Percentiles rank a stretch among this genome's conserved stretches.
Conservation (phyloP, 2,113 vertebrate species). For the Zosterops japonicus region DNA sequence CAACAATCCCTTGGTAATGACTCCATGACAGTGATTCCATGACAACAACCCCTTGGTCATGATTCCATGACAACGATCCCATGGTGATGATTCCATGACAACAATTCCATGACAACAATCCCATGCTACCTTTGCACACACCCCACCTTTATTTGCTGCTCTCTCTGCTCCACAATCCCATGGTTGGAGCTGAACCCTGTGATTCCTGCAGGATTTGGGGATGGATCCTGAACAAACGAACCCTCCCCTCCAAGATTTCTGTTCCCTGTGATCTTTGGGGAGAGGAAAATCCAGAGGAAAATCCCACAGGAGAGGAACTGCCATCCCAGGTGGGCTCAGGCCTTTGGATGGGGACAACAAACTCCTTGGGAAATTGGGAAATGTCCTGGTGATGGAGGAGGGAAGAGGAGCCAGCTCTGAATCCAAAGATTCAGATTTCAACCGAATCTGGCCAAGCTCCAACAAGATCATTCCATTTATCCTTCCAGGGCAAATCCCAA, state of each 20-base stretch:
- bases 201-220: background rate
- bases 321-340: background rate
- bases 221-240: fast-evolving
- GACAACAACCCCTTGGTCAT: fast-evolving
- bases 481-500: background rate
- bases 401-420: background rate
- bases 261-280: fast-evolving
- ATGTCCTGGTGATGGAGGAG: background rate
- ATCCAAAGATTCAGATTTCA: background rate
- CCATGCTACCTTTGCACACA: fast-evolving
- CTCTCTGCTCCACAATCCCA: background rate
- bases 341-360: background rate
- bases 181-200: background rate
- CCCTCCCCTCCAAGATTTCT: background rate
- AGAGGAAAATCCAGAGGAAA: background rate
- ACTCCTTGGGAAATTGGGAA: background rate
- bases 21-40: no score
- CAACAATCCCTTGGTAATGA: no score
- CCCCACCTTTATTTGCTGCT: fast-evolving
- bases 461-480: background rate
- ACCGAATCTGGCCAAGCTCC: background rate
- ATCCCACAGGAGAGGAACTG: background rate
- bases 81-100: background rate
- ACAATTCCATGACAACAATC: background rate
- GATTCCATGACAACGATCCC: fast-evolving